These are phyloP conservation scores for Lithosia quadra DNA, from an alignment of 2,888 invertebrate genomes.

Conservation along the genomic window DNA sequence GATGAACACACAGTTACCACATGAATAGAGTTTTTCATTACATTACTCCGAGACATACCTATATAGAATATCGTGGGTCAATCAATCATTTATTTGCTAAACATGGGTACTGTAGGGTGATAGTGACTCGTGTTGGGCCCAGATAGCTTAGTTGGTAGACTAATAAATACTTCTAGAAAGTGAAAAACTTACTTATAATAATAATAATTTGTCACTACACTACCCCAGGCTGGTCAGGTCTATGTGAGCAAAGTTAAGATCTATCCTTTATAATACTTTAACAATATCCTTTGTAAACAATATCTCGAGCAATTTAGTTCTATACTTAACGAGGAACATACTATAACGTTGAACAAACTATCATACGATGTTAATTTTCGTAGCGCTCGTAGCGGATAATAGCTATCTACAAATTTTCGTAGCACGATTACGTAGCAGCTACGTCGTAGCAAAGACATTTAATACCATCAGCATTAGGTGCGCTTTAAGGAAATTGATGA, in stretches of 20 bases:
- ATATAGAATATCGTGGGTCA: no score
- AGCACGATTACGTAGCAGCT: slow-evolving; percentile 47
- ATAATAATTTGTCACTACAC: no score
- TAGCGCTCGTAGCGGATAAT: slow-evolving; percentile 17
- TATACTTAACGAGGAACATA: slow-evolving; percentile 1
- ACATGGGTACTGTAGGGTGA: neutral
- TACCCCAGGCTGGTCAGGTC: neutral
- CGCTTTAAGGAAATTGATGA: slow-evolving; percentile 1
- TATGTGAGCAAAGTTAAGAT: neutral
- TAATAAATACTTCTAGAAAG: no score
- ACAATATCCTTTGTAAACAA: neutral
- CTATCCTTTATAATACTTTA: neutral
- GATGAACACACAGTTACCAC: no score
- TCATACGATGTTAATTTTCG: slow-evolving; percentile 6
- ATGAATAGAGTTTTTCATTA: no score
- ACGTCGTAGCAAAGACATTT: slow-evolving; percentile 28
- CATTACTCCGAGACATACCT: no score
- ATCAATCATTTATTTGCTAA: no score
- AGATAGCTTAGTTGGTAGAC: no score
- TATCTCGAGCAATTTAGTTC: neutral
- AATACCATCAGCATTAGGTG: neutral
- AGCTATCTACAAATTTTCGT: slow-evolving; percentile 29
- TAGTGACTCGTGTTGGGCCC: neutral
- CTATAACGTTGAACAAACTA: neutral
- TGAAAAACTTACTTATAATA: no score